Percentiles rank a stretch among this genome's conserved stretches.
Evolutionary conservation across 2,113 vertebrate species (phyloP).

Genomic region (Thinocorus orbignyianus): DNA sequence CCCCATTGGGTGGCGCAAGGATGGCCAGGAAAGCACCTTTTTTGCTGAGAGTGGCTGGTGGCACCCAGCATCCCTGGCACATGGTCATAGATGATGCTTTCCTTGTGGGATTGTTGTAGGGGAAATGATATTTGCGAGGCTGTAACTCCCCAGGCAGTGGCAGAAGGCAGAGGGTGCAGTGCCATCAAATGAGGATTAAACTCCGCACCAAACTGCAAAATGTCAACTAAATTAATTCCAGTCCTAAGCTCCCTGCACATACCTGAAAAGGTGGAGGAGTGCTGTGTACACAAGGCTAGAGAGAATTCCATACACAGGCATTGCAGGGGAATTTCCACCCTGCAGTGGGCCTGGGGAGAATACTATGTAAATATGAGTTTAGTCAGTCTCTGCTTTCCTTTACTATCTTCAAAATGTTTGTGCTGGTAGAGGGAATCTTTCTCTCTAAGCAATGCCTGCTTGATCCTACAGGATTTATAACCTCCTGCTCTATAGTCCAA

Average conservation of each 20-base stretch:
- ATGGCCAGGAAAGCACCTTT: neutral
- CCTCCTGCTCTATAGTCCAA: neutral
- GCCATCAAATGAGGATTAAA: conserved; percentile 61
- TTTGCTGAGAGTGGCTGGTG: neutral
- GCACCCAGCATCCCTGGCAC: neutral
- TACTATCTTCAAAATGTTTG: neutral
- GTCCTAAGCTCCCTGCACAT: neutral
- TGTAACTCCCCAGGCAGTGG: neutral
- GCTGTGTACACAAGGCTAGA: conserved; percentile 33
- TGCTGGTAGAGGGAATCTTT: neutral
- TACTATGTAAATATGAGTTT: neutral
- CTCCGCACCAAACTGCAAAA: neutral
- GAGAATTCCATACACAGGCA: neutral
- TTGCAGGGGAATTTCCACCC: neutral
- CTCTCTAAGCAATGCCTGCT: neutral
- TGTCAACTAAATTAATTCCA: neutral
- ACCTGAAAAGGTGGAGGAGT: conserved; percentile 15
- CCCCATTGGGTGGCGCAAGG: fast-evolving
- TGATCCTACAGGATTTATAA: neutral
- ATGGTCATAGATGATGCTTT: fast-evolving
- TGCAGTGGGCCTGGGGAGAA: neutral
- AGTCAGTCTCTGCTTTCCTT: neutral
- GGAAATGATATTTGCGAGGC: neutral
- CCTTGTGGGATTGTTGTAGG: fast-evolving
- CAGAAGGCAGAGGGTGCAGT: neutral